phyloP scores from a whole-genome alignment of 2,113 vertebrate genomes.

The Marmota flaviventris region DNA sequence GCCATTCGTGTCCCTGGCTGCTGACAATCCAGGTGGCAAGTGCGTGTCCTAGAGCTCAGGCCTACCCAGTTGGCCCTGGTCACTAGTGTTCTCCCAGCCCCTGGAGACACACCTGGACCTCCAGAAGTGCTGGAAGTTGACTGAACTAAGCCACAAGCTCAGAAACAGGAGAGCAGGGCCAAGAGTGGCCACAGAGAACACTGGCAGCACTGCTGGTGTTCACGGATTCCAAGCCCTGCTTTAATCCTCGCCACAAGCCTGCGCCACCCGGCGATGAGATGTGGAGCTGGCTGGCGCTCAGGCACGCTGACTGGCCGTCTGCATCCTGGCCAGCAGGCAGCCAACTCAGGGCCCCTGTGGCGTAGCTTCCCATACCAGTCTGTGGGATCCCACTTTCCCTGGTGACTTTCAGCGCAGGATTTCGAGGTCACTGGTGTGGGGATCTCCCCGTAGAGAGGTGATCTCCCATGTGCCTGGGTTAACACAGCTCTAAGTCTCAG shows the following conservation, averaged over 20 bases:
- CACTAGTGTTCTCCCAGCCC: not conserved
- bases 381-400: too few species aligned
- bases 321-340: not conserved
- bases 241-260: fast-evolving
- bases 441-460: not conserved
- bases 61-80: too few species aligned
- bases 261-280: fast-evolving
- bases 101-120: not conserved
- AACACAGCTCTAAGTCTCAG: not conserved
- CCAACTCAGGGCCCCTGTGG: not conserved
- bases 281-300: too few species aligned
- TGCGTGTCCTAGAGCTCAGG: too few species aligned
- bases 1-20: not conserved
- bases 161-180: not conserved
- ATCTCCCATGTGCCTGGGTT: fast-evolving
- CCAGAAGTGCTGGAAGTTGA: fast-evolving
- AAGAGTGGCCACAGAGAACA: not conserved
- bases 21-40: not conserved
- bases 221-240: fast-evolving
- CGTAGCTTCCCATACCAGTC: not conserved
- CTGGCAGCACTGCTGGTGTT: too few species aligned
- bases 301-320: not conserved
- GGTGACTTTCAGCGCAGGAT: not conserved
- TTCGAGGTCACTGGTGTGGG: fast-evolving
- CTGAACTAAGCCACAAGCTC: not conserved